Base-by-base conservation (phyloP, 1,140 invertebrate genomes). In the Idris sp. region DNA sequence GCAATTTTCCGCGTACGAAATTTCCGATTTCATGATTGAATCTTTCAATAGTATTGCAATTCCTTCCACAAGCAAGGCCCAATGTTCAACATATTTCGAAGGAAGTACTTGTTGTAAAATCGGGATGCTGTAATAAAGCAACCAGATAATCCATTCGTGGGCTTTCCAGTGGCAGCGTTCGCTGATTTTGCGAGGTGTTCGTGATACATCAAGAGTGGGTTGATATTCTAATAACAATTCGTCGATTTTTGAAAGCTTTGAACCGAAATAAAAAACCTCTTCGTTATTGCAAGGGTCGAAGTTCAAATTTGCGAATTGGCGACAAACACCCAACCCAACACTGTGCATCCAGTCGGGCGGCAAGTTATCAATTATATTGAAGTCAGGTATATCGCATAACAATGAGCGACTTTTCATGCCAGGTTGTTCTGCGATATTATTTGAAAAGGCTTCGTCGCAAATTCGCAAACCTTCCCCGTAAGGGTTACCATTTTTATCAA, bases 301-400 rank as follows among this genome's bases (percentile, higher is more conserved):
- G 68, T 67, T 81, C 28, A 44, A 14, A 15, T 44, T 19, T 15
- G 43, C 28, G 13, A 48, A 48, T 13, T 10, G 7, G 3, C 18
- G 80, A 56, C 56, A 61, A 2, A 81, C 51, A 3, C 77, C 80
- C 19, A 79, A 58, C 31, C 67, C 30, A 28, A 77, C 43, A n/a
- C 26, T 28, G 36, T 83, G 81, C 79, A 81, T 79, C 73, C 76
- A 76, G 44, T 81, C 81, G 0, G 38, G 64, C 9, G 25, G 56
- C 10, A 82, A 15, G 31, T 26, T 54, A 1, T 30, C 1, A 28
- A 79, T 62, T 4, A 78, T 64, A 54, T 81, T 22, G 6, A 22
- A 22, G 6, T 22, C 6, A 4, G 2, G 19, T 22, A 22, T 4
- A 22, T 22, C 6, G 35, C 18, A 53, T 28, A 79, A 56, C 14